phyloP scores from a whole-genome alignment of 1,140 invertebrate species.

The Anthonomus grandis region DNA sequence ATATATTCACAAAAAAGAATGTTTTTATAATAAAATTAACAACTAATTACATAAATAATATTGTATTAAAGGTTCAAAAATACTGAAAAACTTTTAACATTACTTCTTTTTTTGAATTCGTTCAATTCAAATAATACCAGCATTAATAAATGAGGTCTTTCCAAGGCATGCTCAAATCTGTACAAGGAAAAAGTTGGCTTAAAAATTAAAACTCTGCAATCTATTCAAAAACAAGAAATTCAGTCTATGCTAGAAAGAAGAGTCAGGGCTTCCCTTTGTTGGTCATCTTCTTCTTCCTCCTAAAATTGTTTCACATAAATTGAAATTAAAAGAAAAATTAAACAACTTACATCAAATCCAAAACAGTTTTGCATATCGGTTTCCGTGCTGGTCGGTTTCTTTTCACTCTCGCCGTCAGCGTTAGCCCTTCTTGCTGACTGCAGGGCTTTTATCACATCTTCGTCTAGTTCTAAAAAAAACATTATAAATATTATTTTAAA shows the following conservation, averaged over 20 bases:
- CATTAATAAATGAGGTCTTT: no score
- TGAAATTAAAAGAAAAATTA: neutral
- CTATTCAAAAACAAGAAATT: no score
- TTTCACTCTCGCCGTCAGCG: slow-evolving; percentile 46
- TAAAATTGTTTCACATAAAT: neutral
- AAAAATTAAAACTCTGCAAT: no score
- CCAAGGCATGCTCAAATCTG: no score
- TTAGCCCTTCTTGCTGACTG: slow-evolving; percentile 38
- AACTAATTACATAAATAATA: no score
- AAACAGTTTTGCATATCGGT: slow-evolving; percentile 78
- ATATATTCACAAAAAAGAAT: no score
- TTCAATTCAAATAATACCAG: no score
- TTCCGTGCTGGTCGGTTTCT: slow-evolving; percentile 46
- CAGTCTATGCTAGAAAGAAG: slow-evolving; percentile 15
- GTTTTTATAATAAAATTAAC: no score
- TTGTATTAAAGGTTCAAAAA: no score
- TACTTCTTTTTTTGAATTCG: no score
- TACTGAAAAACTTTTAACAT: no score
- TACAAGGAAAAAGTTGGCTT: no score
- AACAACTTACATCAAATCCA: slow-evolving; percentile 72
- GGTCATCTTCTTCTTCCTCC: slow-evolving; percentile 23
- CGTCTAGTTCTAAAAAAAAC: slow-evolving; percentile 43
- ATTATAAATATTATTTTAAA: slow-evolving; percentile 6
- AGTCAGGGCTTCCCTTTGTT: slow-evolving; percentile 20
- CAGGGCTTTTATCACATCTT: slow-evolving; percentile 45